Evolutionary conservation across 2,888 invertebrate species (phyloP).

Genomic region (Horisme vitalbata): DNA sequence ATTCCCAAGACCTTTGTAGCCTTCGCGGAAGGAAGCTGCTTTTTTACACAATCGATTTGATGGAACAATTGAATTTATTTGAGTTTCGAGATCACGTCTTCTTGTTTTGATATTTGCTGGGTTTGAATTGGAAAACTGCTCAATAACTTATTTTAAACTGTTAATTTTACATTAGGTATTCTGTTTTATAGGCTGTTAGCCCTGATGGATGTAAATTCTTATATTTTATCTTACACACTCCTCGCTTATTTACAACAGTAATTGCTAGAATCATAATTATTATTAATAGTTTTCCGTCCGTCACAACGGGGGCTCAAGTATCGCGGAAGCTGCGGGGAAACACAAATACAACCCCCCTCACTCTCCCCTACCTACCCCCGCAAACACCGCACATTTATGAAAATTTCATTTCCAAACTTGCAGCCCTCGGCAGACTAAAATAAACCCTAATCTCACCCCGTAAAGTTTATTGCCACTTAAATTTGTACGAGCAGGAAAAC

Average conservation of each 20-base stretch:
- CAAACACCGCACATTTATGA: slow-evolving; percentile 65
- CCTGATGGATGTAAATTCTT: slow-evolving; percentile 1
- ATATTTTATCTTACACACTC: background rate
- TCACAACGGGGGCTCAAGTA: slow-evolving; percentile 61
- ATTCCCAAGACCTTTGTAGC: slow-evolving; percentile 19
- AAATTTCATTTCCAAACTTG: slow-evolving; percentile 78
- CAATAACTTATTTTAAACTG: too few species aligned
- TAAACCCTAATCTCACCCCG: slow-evolving; percentile 64
- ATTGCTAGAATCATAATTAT: slow-evolving; percentile 56
- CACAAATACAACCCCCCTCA: slow-evolving; percentile 60
- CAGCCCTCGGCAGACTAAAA: slow-evolving; percentile 57
- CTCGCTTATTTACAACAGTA: slow-evolving; percentile 20
- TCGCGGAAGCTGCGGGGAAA: slow-evolving; percentile 65
- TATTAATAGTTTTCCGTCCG: slow-evolving; percentile 69
- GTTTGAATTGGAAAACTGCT: too few species aligned
- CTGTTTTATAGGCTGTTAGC: background rate
- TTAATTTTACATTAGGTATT: background rate
- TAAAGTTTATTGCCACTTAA: slow-evolving; percentile 70
- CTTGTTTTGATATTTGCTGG: too few species aligned
- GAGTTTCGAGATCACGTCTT: slow-evolving; percentile 1
- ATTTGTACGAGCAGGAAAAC: slow-evolving; percentile 53
- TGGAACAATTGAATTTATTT: slow-evolving; percentile 29
- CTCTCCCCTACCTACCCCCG: slow-evolving; percentile 23
- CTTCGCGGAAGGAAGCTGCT: slow-evolving; percentile 71
- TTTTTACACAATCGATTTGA: slow-evolving; percentile 35